These are phyloP conservation scores for Echinometra lucunter DNA, from an alignment of 53 echinoderm and acorn worm genomes.

Conservation along the genomic window DNA sequence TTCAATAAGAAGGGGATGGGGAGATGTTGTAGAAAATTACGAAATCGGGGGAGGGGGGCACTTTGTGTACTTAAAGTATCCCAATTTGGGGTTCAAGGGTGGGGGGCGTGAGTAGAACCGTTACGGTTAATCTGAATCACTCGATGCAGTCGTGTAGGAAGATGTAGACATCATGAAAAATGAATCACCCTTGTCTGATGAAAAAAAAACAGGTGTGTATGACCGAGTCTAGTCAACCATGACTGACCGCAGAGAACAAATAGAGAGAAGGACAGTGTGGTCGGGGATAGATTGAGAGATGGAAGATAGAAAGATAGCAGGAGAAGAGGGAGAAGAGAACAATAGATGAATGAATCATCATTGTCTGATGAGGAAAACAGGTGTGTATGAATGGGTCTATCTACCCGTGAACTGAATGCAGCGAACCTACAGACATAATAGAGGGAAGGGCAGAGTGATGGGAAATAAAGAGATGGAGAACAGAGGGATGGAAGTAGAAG, in stretches of 20 bases:
- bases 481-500: background rate
- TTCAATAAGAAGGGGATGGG: no score
- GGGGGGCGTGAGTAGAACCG: background rate
- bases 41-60: background rate
- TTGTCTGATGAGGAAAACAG: no score
- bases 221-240: background rate
- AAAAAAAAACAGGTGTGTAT: constrained; percentile 39
- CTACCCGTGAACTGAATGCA: no score
- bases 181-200: constrained; percentile 9
- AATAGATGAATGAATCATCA: no score
- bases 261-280: no score
- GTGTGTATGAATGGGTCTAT: no score
- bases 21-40: no score
- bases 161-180: constrained; percentile 30
- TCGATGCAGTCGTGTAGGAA: background rate
- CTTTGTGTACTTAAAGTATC: no score
- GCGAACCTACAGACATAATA: no score
- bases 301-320: no score
- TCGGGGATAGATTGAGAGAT: no score
- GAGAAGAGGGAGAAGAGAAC: background rate
- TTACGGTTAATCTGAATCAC: background rate
- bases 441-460: no score
- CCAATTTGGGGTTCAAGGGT: background rate
- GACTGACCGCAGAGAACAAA: background rate
- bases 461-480: background rate